These are phyloP conservation scores for Diadromus collaris DNA, from an alignment of 2,888 invertebrate genomes.

Conservation along the genomic window DNA sequence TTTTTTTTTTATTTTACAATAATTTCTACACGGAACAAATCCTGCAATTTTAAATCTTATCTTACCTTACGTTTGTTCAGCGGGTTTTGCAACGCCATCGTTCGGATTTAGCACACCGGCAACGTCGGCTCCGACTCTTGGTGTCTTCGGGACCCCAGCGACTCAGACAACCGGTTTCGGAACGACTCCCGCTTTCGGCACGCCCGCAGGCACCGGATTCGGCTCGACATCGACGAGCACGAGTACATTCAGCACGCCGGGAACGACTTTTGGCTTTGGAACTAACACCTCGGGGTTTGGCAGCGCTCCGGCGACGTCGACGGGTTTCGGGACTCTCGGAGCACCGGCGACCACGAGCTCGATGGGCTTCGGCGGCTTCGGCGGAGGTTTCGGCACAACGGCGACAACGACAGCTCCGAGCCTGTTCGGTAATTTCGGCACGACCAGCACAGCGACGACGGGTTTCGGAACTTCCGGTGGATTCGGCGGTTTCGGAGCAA, in stretches of 20 bases:
- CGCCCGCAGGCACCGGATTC: slow-evolving; percentile 80
- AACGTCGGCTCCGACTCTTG: slow-evolving; percentile 81
- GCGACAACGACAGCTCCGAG: slow-evolving; percentile 75
- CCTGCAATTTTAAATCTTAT: background rate
- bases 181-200: slow-evolving; percentile 79
- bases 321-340: slow-evolving; percentile 69
- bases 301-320: slow-evolving; percentile 71
- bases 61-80: slow-evolving; percentile 64
- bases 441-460: slow-evolving; percentile 77
- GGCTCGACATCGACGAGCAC: slow-evolving; percentile 77
- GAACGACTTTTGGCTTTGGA: slow-evolving; percentile 79
- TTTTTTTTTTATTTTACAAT: background rate
- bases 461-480: slow-evolving; percentile 76
- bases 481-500: slow-evolving; percentile 82
- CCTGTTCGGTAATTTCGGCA: slow-evolving; percentile 82
- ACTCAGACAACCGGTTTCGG: slow-evolving; percentile 80
- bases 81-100: slow-evolving; percentile 80
- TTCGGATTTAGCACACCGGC: slow-evolving; percentile 79
- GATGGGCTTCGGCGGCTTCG: slow-evolving; percentile 78
- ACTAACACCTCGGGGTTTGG: slow-evolving; percentile 81
- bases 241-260: slow-evolving; percentile 67
- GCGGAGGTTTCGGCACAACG: slow-evolving; percentile 72
- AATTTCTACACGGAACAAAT: background rate
- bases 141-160: slow-evolving; percentile 79
- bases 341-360: slow-evolving; percentile 75